phyloP scores from a whole-genome alignment of 2,888 invertebrate genomes.

The Pollenia griseotomentosa region DNA sequence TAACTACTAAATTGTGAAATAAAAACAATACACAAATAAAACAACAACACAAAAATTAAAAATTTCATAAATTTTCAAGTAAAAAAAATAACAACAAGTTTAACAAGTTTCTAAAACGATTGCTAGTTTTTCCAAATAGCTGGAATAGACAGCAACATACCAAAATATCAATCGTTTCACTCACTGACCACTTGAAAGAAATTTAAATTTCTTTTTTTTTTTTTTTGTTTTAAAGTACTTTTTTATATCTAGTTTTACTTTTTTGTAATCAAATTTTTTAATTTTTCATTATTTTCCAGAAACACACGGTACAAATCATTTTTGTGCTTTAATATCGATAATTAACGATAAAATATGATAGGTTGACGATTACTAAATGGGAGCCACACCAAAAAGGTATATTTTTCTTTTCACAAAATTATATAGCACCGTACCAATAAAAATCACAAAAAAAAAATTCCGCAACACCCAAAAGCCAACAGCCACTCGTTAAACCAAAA shows the following conservation, averaged over 20 bases:
- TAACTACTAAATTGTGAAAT: slow-evolving; percentile 20
- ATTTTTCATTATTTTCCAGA: slow-evolving; percentile 8
- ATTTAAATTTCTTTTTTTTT: slow-evolving; percentile 31
- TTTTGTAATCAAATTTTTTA: background rate
- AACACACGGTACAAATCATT: background rate
- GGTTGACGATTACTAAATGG: background rate
- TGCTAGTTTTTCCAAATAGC: slow-evolving; percentile 66
- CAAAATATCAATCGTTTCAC: slow-evolving; percentile 65
- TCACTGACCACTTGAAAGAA: slow-evolving; percentile 68
- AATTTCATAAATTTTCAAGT: slow-evolving; percentile 48
- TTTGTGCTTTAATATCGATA: background rate
- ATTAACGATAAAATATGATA: slow-evolving; percentile 12
- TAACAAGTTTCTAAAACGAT: slow-evolving; percentile 60
- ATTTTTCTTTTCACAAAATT: slow-evolving; percentile 40
- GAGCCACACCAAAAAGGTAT: slow-evolving; percentile 43
- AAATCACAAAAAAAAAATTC: slow-evolving; percentile 64
- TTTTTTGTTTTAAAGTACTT: slow-evolving; percentile 21
- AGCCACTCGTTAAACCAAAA: slow-evolving; percentile 61
- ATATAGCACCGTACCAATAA: slow-evolving; percentile 46
- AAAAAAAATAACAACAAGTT: slow-evolving; percentile 65
- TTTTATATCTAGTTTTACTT: slow-evolving; percentile 28
- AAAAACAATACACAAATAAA: background rate
- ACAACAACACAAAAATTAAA: slow-evolving; percentile 22
- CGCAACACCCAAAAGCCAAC: slow-evolving; percentile 71
- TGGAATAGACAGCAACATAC: slow-evolving; percentile 50